These are phyloP conservation scores for Malacosoma neustria DNA, from an alignment of 2,888 invertebrate species.

Conservation along the genomic window DNA sequence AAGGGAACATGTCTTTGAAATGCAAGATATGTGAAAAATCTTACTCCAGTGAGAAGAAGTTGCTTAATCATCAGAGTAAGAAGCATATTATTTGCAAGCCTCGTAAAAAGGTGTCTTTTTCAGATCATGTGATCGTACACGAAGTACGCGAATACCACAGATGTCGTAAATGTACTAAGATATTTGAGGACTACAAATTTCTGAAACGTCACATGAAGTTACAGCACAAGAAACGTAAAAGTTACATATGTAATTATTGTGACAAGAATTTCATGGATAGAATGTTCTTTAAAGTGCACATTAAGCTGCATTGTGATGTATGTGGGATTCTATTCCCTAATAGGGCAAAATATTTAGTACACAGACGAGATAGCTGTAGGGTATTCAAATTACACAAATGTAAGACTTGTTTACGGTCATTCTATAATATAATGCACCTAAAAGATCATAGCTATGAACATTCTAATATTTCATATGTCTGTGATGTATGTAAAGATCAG, in stretches of 20 bases:
- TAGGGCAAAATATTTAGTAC: constrained; percentile 31
- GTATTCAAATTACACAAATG: constrained; percentile 38
- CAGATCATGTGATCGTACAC: constrained; percentile 51
- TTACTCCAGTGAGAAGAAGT: constrained; percentile 39
- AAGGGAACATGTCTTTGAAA: constrained; percentile 25
- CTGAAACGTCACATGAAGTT: constrained; percentile 42
- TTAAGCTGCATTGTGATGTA: constrained; percentile 51
- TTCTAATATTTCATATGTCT: constrained; percentile 27
- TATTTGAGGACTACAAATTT: constrained; percentile 39
- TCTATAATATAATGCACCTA: constrained; percentile 46
- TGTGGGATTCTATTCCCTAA: constrained; percentile 34
- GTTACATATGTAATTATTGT: constrained; percentile 60
- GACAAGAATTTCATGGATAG: constrained; percentile 48
- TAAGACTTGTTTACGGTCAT: constrained; percentile 32
- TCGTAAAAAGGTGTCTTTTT: constrained; percentile 53
- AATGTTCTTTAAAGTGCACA: constrained; percentile 56
- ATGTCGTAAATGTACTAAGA: constrained; percentile 52
- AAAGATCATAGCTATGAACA: constrained; percentile 58
- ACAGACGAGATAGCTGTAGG: constrained; percentile 36
- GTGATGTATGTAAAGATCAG: constrained; percentile 55
- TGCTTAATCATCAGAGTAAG: constrained; percentile 43
- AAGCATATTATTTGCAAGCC: constrained; percentile 48
- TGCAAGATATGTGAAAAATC: constrained; percentile 52
- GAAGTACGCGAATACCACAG: constrained; percentile 50
- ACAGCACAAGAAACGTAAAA: constrained; percentile 51